phyloP scores from a whole-genome alignment of 2,797 vertebrate genomes.

The Argyrosomus regius region DNA sequence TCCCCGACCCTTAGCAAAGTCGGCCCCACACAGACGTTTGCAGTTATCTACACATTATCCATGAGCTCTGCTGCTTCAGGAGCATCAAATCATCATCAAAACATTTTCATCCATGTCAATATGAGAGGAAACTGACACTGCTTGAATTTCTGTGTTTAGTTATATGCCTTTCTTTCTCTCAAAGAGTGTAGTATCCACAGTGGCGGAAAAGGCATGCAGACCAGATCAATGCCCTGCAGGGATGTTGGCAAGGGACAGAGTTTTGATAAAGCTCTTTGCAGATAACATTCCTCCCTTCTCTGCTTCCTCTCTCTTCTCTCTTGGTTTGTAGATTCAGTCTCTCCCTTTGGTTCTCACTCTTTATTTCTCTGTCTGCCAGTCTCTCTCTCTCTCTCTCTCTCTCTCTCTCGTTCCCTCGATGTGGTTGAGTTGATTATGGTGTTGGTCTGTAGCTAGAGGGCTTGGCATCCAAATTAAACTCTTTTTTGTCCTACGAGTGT shows the following conservation, averaged over 20 bases:
- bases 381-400: conserved; percentile 45
- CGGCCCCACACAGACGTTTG: conserved; percentile 36
- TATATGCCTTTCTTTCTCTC: conserved; percentile 1
- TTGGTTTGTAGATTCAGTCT: conserved; percentile 41
- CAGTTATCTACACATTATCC: conserved; percentile 19
- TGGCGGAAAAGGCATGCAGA: conserved; percentile 38
- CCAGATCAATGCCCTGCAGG: conserved; percentile 57
- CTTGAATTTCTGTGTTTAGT: background rate
- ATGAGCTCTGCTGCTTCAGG: background rate
- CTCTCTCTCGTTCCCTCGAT: conserved; percentile 45
- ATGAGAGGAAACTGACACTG: background rate
- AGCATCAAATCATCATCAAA: conserved; percentile 9
- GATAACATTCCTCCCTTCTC: conserved; percentile 68
- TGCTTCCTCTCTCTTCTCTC: conserved; percentile 44
- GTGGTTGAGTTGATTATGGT: conserved; percentile 83
- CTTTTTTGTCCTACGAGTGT: conserved; percentile 67
- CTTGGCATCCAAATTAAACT: conserved; percentile 83
- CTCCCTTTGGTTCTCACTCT: conserved; percentile 42
- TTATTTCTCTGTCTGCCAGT: conserved; percentile 46
- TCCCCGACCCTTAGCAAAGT: conserved; percentile 26
- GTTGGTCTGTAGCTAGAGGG: conserved; percentile 78
- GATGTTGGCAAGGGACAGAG: conserved; percentile 48
- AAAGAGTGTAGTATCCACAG: conserved; percentile 23
- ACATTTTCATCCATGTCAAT: background rate
- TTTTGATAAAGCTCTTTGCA: conserved; percentile 67